These are phyloP conservation scores for Mustelus asterias DNA, from an alignment of 2,113 vertebrate species.

Conservation along the genomic window DNA sequence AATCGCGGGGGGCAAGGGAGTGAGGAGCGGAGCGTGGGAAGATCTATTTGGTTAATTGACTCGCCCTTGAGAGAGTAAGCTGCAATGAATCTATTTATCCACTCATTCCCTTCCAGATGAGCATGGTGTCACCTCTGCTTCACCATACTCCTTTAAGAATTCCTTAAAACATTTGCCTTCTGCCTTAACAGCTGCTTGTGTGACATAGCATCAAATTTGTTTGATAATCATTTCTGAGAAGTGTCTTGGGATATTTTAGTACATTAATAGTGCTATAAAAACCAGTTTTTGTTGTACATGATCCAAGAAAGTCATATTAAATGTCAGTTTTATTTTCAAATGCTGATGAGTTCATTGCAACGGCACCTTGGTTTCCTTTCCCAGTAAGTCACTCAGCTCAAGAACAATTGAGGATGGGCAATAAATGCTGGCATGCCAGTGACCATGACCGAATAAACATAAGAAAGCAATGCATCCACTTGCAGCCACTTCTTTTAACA, in stretches of 20 bases:
- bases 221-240: background rate
- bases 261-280: background rate
- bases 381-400: too few species aligned
- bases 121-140: background rate
- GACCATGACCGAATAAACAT: too few species aligned
- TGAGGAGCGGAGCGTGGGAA: too few species aligned
- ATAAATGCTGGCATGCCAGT: too few species aligned
- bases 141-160: background rate
- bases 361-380: background rate
- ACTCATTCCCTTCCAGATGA: background rate
- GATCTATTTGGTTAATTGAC: background rate
- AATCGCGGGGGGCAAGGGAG: too few species aligned
- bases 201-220: background rate
- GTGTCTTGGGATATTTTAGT: background rate
- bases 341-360: background rate
- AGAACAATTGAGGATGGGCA: too few species aligned
- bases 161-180: background rate
- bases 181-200: too few species aligned
- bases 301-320: background rate
- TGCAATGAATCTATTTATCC: background rate
- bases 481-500: too few species aligned
- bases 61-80: background rate
- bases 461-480: too few species aligned
- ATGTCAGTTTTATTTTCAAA: background rate
- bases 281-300: background rate